Base-by-base conservation (phyloP, 2,113 vertebrate species). In the Leptobrachium ailaonicum region DNA sequence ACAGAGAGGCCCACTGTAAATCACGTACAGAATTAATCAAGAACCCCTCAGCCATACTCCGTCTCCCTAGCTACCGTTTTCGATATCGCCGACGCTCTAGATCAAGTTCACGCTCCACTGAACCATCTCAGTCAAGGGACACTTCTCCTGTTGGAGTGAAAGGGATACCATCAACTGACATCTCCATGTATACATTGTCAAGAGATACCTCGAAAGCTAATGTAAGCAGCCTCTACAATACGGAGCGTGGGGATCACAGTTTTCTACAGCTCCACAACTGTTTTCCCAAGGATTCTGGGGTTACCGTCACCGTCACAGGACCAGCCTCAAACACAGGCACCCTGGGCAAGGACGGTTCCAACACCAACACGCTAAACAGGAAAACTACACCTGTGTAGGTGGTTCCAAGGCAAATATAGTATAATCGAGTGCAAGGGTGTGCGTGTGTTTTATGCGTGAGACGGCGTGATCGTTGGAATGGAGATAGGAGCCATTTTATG, bases 261-360 rank as follows among this genome's bases (percentile, higher is more conserved):
- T 94, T 96, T 76, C 95, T 96, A 88, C 95, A 96, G 86, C 92
- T 96, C 78, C 95, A 96, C 91, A 96, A 96, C 87, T 94, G 95
- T 90, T 96, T 96, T 85, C 92, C 94, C 68, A 96, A 96, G 87
- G 95, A 96, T 70, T 93, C 94, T 73, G 86, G 91, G 80, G 95
- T 95, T 32, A 91, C 94, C 0, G 94, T 93, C 87, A 93, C 94
- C 2, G 93, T 93, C 2, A 92, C 93, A 12, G 82, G 88, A 2
- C 92, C 94, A n/a, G 92, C 92, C 20, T 87, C 87, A 2, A 77
- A 83, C 43, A 85, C 85, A 2, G 89, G 89, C 84, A 90, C 88
- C 84, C 85, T 85, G 81, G 84, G 84, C 66, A 95, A 93, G 50
- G 93, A 95, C 81, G 82, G 91, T 75, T 95, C 93, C 86, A 95